These are phyloP conservation scores for Phytoseiulus persimilis DNA, from an alignment of 2,888 invertebrate genomes.

Conservation along the genomic window DNA sequence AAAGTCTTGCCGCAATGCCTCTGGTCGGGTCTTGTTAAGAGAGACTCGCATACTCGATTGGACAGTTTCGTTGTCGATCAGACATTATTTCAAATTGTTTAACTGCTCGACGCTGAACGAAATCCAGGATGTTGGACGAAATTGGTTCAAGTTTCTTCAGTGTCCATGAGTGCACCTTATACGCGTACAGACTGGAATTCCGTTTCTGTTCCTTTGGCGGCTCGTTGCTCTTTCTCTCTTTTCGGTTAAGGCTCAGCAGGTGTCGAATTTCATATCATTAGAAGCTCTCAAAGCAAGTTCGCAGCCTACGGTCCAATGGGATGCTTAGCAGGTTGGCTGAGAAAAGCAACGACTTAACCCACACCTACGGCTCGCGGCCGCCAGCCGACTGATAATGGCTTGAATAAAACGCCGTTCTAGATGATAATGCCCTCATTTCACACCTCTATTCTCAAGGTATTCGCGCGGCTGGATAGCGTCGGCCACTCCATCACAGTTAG, in stretches of 20 bases:
- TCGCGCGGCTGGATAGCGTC: neutral
- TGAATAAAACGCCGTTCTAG: neutral
- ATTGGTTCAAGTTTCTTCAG: neutral
- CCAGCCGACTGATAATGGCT: neutral
- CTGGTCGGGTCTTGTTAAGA: neutral
- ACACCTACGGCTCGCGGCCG: neutral
- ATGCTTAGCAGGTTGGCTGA: neutral
- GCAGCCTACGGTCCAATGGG: neutral
- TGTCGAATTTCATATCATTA: constrained; percentile 5
- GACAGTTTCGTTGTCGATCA: neutral
- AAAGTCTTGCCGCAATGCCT: neutral
- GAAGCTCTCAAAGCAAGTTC: neutral
- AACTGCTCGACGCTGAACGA: neutral
- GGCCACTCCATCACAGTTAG: neutral
- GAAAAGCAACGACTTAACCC: neutral
- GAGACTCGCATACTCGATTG: neutral
- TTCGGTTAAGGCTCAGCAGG: constrained; percentile 5
- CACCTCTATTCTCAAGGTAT: constrained; percentile 5
- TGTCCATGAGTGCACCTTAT: neutral
- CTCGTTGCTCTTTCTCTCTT: neutral
- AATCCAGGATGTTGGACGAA: neutral
- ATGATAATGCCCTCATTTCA: neutral
- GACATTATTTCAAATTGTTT: neutral
- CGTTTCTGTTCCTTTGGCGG: neutral
- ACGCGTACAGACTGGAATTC: neutral